Evolutionary conservation across 2,797 vertebrate species (phyloP), one percentile per base, ranked within the genome.

Genomic region (Benthosema pterotum): DNA sequence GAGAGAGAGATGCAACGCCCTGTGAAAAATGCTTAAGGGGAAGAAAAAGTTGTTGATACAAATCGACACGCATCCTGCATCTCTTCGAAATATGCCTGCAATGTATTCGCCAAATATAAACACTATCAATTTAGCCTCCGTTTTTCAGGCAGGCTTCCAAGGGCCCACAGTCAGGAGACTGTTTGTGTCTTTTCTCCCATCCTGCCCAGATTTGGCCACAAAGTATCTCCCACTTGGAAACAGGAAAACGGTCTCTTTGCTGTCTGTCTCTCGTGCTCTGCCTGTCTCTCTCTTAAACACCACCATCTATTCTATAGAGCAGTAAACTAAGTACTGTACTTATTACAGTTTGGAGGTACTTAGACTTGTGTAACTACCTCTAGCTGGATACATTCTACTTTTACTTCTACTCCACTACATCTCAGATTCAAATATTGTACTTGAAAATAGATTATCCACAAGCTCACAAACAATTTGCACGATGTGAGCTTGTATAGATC

Each of bases 201-300:
- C 86, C 84, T 91, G 82, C 87, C 87, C 87, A 85, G 80, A 91
- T 92, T 91, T 90, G 88, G 89, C 77, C 74, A 86, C 72, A 74
- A 83, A 83, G 72, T 82, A 68, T 84, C 73, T 77, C 71, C 70
- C 25, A 74, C 82, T 85, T 80, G 77, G 67, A 77, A 84, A 88
- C 66, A 79, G 75, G 66, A 87, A 85, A 60, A 69, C 8, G 58
- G 54, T 64, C 43, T 51, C 50, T 63, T 16, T 42, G 7, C 46
- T 60, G 43, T 25, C 17, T 8, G 55, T 49, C 49, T 64, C 63
- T 52, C 25, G n/a, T n/a, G 54, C 57, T 51, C 56, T 58, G 32
- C 28, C 57, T 72, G 53, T 13, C 55, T 69, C 65, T 57, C n/a
- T 11, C 49, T 6, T 5, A 22, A n/a, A 8, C n/a, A n/a, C n/a